Evolutionary conservation across 1,140 invertebrate genomes (phyloP), one percentile per base, ranked within the genome.

Genomic region (Colletes gigas): DNA sequence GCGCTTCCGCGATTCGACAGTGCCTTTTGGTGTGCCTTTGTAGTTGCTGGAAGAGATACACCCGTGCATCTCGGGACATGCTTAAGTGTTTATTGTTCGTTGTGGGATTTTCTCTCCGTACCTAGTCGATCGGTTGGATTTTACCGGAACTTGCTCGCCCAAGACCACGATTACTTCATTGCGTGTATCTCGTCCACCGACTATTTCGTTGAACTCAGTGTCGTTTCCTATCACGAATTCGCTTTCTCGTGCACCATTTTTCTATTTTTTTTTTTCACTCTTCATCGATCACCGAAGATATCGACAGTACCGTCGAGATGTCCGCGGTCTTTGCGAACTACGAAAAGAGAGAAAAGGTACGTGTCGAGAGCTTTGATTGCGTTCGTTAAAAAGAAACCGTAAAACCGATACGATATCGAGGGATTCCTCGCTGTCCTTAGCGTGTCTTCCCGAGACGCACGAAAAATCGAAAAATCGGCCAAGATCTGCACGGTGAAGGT

Each of bases 1-100:
- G 63, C 41, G 41, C 65, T 67, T 67, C 65, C 65, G 65, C 44
- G 44, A 67, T n/a, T 52, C 70, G 44, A 10, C 70, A 66, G 77
- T 79, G 77, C n/a, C 30, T 41, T 17, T 19, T 15, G 17, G 67
- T 71, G 44, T 19, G 55, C 19, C 6, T 30, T 5, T 14, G 10
- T 50, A 14, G 44, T 44, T 44, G n/a, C n/a, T n/a, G 65, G 65
- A 67, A 10, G 39, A 66, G 63, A 59, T 59, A 59, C 57, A 57
- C 12, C 4, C 15, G 12, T 14, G 14, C 19, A 14, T 17, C 19
- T 4, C 3, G 3, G 9, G 9, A 14, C 59, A 62, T 14, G 21
- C 6, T 59, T 19, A 21, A 59, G 57, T 59, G 57, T 14, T 14
- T 59, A 59, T 19, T 19, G 5, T 14, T 10, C 21, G 7, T 39